These are phyloP conservation scores for Tiliacea aurago DNA, from an alignment of 2,888 invertebrate species.

Conservation along the genomic window DNA sequence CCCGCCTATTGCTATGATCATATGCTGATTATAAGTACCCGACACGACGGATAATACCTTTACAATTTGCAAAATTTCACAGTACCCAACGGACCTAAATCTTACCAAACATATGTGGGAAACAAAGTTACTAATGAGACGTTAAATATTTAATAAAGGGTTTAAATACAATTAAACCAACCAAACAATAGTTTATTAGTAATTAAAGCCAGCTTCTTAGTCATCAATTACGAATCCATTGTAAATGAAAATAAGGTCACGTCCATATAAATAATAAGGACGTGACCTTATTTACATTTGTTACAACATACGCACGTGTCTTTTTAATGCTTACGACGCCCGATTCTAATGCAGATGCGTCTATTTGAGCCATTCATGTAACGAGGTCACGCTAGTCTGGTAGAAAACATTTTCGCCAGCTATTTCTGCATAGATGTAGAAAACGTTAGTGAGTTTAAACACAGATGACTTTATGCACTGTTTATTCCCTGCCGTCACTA, in stretches of 20 bases:
- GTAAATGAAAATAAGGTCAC: no score
- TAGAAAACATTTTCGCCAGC: conserved; percentile 30
- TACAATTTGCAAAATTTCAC: conserved; percentile 55
- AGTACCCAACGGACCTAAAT: conserved; percentile 43
- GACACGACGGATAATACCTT: conserved; percentile 70
- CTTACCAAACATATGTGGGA: conserved; percentile 35
- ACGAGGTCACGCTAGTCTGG: conserved; percentile 37
- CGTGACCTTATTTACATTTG: conserved; percentile 67
- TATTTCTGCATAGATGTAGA: conserved; percentile 38
- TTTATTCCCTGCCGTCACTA: conserved; percentile 80
- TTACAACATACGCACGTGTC: conserved; percentile 68
- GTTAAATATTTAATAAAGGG: conserved; percentile 35
- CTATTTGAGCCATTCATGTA: conserved; percentile 16
- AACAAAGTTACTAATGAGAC: conserved; percentile 40
- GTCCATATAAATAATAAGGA: conserved; percentile 66
- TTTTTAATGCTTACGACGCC: conserved; percentile 50
- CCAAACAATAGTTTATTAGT: conserved; percentile 20
- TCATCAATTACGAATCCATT: conserved; percentile 42
- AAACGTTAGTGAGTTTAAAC: conserved; percentile 67
- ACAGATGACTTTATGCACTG: conserved; percentile 79
- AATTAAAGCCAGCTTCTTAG: conserved; percentile 30
- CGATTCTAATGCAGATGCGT: conserved; percentile 53
- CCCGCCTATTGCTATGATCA: conserved; percentile 79
- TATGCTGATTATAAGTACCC: conserved; percentile 79
- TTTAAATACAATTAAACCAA: conserved; percentile 38